Base-by-base conservation (phyloP, 2,113 vertebrate genomes). In the Myiopsitta monachus region DNA sequence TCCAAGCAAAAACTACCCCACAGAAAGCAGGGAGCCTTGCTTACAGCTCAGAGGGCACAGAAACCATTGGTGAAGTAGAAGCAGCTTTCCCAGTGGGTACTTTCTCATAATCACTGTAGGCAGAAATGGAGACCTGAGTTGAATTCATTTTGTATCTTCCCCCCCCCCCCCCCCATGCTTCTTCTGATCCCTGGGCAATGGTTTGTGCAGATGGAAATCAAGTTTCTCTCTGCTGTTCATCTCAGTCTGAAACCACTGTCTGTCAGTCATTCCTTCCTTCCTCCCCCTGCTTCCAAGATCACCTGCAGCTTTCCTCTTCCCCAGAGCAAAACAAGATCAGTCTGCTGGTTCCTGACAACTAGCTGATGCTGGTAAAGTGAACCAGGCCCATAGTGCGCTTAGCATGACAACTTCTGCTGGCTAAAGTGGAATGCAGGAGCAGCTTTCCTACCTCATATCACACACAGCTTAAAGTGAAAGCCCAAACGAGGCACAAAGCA, bases 91-190 rank as follows among this genome's bases (percentile, higher is more conserved):
- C 14, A 51, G 23, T 4, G 23, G 41, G 38, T 78, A n/a, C 38
- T 36, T 78, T 68, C 39, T 82, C 26, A 38, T 46, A 59, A 75
- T 12, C 38, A n/a, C 51, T 54, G 55, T 28, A 54, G 41, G 31
- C 38, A 78, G 54, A 87, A 84, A 63, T 9, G 7, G 55, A 78
- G 38, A 91, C 31, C 18, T 81, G 55, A 38, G 44, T 28, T 59
- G 17, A 84, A 70, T 89, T 49, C 49, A 26, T 69, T 67, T 31
- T 67, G 27, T 77, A 67, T 15, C 27, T 74, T 3, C 24, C 16
- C 31, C 16, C 18, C 4, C 24, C 16, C 31, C 16, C 18, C 23
- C 57, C 4, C 19, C 0, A 0, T 15, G 33, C 5, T 80, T 39
- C 13, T 70, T 88, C 51, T 59, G 41, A 28, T 67, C 47, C 23